phyloP scores from a whole-genome alignment of 2,113 vertebrate species.

The Bothrops jararaca region DNA sequence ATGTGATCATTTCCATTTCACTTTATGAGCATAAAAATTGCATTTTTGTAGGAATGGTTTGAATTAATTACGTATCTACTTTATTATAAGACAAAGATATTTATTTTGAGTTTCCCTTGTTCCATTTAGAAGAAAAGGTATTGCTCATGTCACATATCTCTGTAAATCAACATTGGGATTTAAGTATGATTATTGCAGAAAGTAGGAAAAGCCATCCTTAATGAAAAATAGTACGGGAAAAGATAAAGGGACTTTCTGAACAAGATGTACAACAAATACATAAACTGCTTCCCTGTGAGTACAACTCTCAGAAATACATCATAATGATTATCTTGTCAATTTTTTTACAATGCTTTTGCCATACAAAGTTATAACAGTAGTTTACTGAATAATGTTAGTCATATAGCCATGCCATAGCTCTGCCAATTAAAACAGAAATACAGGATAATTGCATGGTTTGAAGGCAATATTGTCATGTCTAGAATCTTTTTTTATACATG shows the following conservation, averaged over 20 bases:
- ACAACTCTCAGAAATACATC: neutral
- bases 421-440: neutral
- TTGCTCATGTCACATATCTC: neutral
- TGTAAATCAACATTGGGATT: neutral
- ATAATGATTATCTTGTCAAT: constrained; percentile 21
- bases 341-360: constrained; percentile 30
- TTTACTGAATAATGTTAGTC: neutral
- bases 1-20: neutral
- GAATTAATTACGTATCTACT: neutral
- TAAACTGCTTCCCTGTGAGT: neutral
- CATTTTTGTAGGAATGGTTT: neutral
- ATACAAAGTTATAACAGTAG: neutral
- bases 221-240: neutral
- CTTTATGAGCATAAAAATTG: neutral
- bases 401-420: neutral
- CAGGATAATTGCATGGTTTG: neutral
- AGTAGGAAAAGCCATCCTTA: neutral
- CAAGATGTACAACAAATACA: neutral
- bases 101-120: neutral
- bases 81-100: neutral
- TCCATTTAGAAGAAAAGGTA: neutral
- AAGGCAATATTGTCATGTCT: neutral
- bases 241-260: neutral
- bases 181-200: neutral
- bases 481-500: neutral